Base-by-base conservation (phyloP, 2,797 vertebrate genomes). In the Salarias fasciatus region DNA sequence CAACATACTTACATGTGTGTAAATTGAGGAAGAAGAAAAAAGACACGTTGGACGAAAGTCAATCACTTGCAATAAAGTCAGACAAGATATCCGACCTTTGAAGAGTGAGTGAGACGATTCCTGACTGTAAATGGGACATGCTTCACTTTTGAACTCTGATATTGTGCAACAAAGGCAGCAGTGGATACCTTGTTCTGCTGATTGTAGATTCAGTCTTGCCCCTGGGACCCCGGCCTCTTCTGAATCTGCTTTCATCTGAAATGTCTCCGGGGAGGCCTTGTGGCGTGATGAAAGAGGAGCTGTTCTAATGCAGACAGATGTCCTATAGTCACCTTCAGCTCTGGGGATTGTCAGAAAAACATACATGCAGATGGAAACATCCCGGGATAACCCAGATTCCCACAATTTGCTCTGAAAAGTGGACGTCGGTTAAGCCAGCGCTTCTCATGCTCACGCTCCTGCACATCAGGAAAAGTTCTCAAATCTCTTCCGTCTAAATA, bases 211-310 rank as follows among this genome's bases (percentile, higher is more conserved):
- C 78, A 80, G 77, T 11, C 48, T 71, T 54, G 45, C 84, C 70
- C 82, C 51, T 53, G 85, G 75, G 83, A 86, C 43, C 29, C 47
- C 11, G 62, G 51, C 59, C 63, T 84, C 65, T 58, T 84, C 77
- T 76, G 77, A 73, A 85, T 74, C 63, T 28, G 57, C 59, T 73
- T 72, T 51, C 60, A 72, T 78, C 67, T 69, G 55, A 74, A 60
- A 47, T 31, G 28, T 89, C 81, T 80, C 72, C 7, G 1, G 77
- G 84, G 85, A 75, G 59, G 53, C 63, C 62, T 78, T 65, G 52
- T 30, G n/a, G 59, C 63, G 75, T 77, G 89, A 91, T 91, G 79
- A 90, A 85, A 86, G 78, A 53, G 57, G 61, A 61, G 41, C 66
- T 86, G 59, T 63, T 58, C 73, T 53, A 36, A 66, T 74, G 79